phyloP scores from a whole-genome alignment of 2,113 vertebrate genomes.

The Oncorhynchus keta region DNA sequence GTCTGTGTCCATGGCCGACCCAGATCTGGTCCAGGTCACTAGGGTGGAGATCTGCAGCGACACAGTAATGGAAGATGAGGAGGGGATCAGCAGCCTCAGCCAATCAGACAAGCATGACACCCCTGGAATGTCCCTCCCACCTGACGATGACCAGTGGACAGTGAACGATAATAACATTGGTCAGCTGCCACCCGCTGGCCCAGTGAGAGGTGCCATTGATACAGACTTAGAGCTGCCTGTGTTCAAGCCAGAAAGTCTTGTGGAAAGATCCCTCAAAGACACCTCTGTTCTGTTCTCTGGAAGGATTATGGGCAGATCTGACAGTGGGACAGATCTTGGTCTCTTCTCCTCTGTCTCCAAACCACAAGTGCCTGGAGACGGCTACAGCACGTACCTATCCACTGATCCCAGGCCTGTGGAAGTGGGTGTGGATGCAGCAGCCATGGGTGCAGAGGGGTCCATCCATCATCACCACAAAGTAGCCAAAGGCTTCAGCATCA shows the following conservation, averaged over 20 bases:
- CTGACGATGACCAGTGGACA: slow-evolving; percentile 16
- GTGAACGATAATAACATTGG: slow-evolving; percentile 17
- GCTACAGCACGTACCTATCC: background rate
- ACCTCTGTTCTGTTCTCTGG: slow-evolving; percentile 44
- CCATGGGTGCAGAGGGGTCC: background rate
- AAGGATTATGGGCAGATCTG: slow-evolving; percentile 16
- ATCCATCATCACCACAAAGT: background rate
- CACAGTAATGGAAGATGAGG: slow-evolving; percentile 79
- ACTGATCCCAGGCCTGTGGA: background rate
- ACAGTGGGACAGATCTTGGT: background rate
- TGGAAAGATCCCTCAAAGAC: slow-evolving; percentile 54
- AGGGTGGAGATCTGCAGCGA: slow-evolving; percentile 86
- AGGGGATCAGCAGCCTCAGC: background rate
- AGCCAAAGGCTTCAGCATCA: background rate
- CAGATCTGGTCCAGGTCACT: slow-evolving; percentile 83
- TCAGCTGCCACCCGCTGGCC: slow-evolving; percentile 2
- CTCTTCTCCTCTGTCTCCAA: background rate
- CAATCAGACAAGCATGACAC: background rate
- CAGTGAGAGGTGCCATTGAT: slow-evolving; percentile 8
- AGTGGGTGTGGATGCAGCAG: background rate
- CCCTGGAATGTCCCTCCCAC: background rate
- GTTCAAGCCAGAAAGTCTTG: slow-evolving; percentile 51
- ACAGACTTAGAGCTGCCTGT: slow-evolving; percentile 35
- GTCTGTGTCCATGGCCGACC: slow-evolving; percentile 47
- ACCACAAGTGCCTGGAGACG: slow-evolving; percentile 18